Percentiles rank a stretch among this genome's conserved stretches.
Conservation (phyloP, 2,888 invertebrate genomes). For the Pantelozetes paolii region DNA sequence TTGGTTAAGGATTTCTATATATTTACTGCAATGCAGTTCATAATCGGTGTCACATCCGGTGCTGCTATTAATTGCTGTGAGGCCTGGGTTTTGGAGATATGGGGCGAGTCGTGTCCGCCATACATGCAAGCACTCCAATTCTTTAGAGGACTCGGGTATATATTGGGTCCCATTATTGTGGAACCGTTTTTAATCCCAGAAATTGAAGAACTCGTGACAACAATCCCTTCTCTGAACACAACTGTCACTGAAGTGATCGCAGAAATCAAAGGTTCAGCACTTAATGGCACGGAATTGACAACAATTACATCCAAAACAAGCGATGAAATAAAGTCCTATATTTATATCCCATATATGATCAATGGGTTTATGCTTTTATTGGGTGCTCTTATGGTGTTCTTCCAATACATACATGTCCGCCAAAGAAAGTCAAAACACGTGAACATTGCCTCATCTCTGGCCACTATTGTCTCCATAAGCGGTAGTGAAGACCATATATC, state of each 20-base stretch:
- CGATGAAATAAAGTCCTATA: neutral
- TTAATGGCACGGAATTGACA: no score
- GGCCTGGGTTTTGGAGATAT: constrained; percentile 37
- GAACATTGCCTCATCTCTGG: neutral
- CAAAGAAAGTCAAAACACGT: neutral
- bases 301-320: no score
- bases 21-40: constrained; percentile 19
- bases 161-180: constrained; percentile 31
- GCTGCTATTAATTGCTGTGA: constrained; percentile 37
- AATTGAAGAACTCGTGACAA: neutral
- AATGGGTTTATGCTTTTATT: constrained; percentile 34
- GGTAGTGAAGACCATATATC: no score
- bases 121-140: constrained; percentile 41
- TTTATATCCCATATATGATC: constrained; percentile 35
- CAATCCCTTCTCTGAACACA: neutral
- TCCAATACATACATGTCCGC: constrained; percentile 19
- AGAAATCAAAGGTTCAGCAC: no score
- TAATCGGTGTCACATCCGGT: constrained; percentile 35
- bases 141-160: constrained; percentile 40
- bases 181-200: constrained; percentile 35
- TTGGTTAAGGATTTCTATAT: neutral
- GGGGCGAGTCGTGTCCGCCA: constrained; percentile 22
- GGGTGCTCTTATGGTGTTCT: constrained; percentile 18
- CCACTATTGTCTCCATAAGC: constrained; percentile 8
- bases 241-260: neutral